These are phyloP conservation scores for Brachionus rubens DNA, from an alignment of 1,140 invertebrate species.

Conservation along the genomic window DNA sequence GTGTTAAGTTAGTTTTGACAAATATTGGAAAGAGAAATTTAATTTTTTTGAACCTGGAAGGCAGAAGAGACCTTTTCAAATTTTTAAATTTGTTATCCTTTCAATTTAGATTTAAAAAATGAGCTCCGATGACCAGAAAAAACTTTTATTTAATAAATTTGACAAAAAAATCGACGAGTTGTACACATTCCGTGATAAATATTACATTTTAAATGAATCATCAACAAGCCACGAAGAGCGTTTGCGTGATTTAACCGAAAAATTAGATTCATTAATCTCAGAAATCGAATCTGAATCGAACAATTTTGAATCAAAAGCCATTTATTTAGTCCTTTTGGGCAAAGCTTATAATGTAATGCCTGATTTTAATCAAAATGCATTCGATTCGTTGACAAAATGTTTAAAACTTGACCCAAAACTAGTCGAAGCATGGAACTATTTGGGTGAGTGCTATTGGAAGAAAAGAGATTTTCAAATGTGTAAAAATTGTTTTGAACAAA, in stretches of 20 bases:
- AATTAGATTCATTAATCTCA: not conserved
- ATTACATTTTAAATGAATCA: constrained; percentile 17
- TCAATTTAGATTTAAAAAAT: not conserved
- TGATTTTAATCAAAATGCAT: constrained; percentile 68
- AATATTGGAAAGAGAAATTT: too few species aligned
- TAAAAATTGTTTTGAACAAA: constrained; percentile 71
- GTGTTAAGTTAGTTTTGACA: too few species aligned
- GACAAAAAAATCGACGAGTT: constrained; percentile 33
- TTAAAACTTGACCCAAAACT: constrained; percentile 78
- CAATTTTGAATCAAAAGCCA: constrained; percentile 61
- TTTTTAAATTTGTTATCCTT: too few species aligned
- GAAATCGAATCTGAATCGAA: not conserved
- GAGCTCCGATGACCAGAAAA: constrained; percentile 2
- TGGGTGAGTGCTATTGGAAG: constrained; percentile 85
- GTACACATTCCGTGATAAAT: constrained; percentile 37
- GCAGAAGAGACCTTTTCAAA: too few species aligned
- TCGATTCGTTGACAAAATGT: constrained; percentile 73
- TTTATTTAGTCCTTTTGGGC: constrained; percentile 73
- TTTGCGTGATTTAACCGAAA: not conserved
- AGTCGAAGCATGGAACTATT: constrained; percentile 80
- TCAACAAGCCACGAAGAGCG: constrained; percentile 13
- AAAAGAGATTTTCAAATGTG: constrained; percentile 75
- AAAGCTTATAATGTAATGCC: constrained; percentile 72
- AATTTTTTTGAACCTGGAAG: too few species aligned
- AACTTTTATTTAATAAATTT: not conserved